Evolutionary conservation across 2,797 vertebrate genomes (phyloP).

Genomic region (Micromesistius poutassou): DNA sequence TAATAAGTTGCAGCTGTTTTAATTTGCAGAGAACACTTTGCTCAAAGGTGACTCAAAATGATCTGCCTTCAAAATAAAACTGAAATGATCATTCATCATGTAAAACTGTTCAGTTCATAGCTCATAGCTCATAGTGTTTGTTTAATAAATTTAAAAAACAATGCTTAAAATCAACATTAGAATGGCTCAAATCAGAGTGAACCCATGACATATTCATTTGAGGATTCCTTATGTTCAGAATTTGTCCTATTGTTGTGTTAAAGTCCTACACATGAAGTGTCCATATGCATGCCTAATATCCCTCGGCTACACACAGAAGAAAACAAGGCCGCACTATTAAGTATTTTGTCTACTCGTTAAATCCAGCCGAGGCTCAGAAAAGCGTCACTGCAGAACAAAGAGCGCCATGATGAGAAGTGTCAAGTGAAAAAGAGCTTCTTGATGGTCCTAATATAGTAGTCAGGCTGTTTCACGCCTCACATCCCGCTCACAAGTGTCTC

Average conservation of each 20-base stretch:
- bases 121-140: not conserved
- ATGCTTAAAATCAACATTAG: not conserved
- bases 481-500: constrained; percentile 34
- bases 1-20: not conserved
- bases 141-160: not conserved
- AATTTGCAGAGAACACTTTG: not conserved
- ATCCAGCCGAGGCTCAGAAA: constrained; percentile 15
- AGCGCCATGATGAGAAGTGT: constrained; percentile 40
- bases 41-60: not conserved
- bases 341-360: constrained; percentile 20
- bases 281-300: constrained; percentile 32
- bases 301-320: constrained; percentile 40
- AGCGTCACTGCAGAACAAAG: constrained; percentile 37
- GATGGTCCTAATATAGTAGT: constrained; percentile 22
- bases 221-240: too few species aligned
- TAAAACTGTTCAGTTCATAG: too few species aligned
- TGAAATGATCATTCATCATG: not conserved
- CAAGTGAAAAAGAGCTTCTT: constrained; percentile 42
- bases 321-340: constrained; percentile 30
- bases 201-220: not conserved
- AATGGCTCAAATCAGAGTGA: not conserved
- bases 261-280: not conserved
- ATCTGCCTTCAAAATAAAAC: not conserved
- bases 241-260: not conserved
- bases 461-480: constrained; percentile 19